A percentile compares a stretch with the other conserved stretches of the same genome.
Conservation (phyloP, 2,888 invertebrate species). For the Apamea crenata region DNA sequence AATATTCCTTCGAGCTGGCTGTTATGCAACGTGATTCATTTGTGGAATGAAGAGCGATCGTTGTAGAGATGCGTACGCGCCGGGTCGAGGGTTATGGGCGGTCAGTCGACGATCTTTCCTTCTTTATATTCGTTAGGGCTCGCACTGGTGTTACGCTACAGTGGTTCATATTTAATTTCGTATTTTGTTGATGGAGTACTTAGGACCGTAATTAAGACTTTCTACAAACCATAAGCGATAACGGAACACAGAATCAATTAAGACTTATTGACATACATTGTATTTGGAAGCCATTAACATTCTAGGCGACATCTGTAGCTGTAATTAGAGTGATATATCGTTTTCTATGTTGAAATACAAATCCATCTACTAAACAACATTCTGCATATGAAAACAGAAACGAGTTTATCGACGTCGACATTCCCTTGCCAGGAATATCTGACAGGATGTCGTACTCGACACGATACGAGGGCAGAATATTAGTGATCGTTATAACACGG, state of each 20-base stretch:
- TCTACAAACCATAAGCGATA: background rate
- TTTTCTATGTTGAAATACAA: slow-evolving; percentile 9
- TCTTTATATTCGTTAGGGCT: slow-evolving; percentile 59
- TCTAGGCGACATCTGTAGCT: slow-evolving; percentile 6
- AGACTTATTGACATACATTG: slow-evolving; percentile 1
- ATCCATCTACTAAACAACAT: slow-evolving; percentile 16
- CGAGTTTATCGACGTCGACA: slow-evolving; percentile 64
- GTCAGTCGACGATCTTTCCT: slow-evolving; percentile 71
- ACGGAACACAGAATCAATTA: background rate
- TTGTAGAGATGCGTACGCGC: slow-evolving; percentile 65
- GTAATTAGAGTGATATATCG: slow-evolving; percentile 16
- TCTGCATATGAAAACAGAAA: slow-evolving; percentile 49
- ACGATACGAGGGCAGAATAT: slow-evolving; percentile 83
- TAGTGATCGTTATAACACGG: slow-evolving; percentile 69
- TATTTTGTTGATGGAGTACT: background rate
- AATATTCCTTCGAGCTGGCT: slow-evolving; percentile 46
- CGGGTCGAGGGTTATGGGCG: slow-evolving; percentile 71
- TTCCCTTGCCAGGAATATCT: slow-evolving; percentile 78
- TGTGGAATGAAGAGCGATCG: slow-evolving; percentile 60
- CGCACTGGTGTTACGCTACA: slow-evolving; percentile 36
- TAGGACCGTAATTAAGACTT: slow-evolving; percentile 4
- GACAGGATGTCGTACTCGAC: slow-evolving; percentile 83
- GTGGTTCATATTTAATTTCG: slow-evolving; percentile 12
- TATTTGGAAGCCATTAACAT: slow-evolving; percentile 31
- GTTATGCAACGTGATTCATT: slow-evolving; percentile 64